Evolutionary conservation across 1,140 invertebrate genomes (phyloP), one percentile per base, ranked within the genome.

Genomic region (Stratiolaelaps scimitus): DNA sequence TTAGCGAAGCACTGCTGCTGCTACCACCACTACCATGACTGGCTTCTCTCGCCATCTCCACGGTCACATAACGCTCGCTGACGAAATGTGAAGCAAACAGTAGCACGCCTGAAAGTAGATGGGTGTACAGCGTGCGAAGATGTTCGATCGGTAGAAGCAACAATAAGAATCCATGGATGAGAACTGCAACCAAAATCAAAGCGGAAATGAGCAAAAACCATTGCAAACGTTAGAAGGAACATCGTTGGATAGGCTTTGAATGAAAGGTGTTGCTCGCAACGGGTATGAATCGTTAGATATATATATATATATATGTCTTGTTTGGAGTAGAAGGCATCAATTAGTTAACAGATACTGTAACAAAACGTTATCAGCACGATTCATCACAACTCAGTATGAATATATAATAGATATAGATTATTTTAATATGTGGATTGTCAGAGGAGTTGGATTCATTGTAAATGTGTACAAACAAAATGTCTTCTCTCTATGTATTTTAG

Each of bases 101-200:
- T 0, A 81, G 69, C 34, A 74, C 72, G 43, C 74, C 72, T 71
- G 76, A 77, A 19, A 81, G 70, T 30, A 78, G 71, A 70, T 82
- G 80, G 71, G 78, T 77, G 72, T 82, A 82, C 30, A 81, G 71
- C 15, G 72, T 74, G 15, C 80, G 75, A 23, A 81, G 73, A 67
- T 76, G 74, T 53, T 74, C 71, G 17, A 81, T 68, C 5, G 80
- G 79, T 17, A 82, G 72, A 5, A 79, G 71, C n/a, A 81, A 73
- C 26, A 82, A 70, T 13, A 79, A 70, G 17, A 78, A 69, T 23
- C 77, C 78, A 68, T 80, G 73, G 30, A 80, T 65, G 23, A 81
- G 70, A 65, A 78, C 80, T 81, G 76, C 47, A 78, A 75, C 67
- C 70, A n/a, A n/a, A n/a, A n/a, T n/a, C n/a, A n/a, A n/a, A n/a